Evolutionary conservation across 2,113 vertebrate genomes (phyloP), one percentile per base, ranked within the genome.

Genomic region (Nymphicus hollandicus): DNA sequence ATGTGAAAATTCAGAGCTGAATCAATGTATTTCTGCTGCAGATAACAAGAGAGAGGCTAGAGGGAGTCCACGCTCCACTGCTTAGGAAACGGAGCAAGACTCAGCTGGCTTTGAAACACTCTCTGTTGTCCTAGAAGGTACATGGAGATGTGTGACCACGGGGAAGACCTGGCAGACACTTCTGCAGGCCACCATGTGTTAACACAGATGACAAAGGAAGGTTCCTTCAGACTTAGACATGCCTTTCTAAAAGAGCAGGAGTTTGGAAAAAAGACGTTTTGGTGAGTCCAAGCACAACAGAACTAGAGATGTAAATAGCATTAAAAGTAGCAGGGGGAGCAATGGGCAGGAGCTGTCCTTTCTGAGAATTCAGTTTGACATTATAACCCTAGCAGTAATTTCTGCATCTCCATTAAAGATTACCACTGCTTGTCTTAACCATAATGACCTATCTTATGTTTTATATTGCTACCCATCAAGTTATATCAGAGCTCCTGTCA

Each of bases 61-160:
- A 94, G 92, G 95, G 95, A 97, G 96, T 97, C 91, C 95, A 89
- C 0, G 86, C 96, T 96, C 92, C 91, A 94, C 83, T 85, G 81
- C 91, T 96, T 87, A 76, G 77, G 73, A 96, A 94, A 91, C 66
- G 61, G 69, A 94, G 61, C 11, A 3, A n/a, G 35, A 17, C 56
- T 89, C 24, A 0, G 19, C 28, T 68, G 76, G 64, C 69, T 88
- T 78, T 83, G 72, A 89, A 95, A 77, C 56, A 19, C 23, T 61
- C 41, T 90, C 50, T 56, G 17, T 68, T 80, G 47, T 77, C 83
- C 77, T 94, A 37, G 56, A 91, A 92, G 8, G 43, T 41, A 64
- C 37, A 24, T 22, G 79, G 50, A 83, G 41, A 91, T 71, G 37
- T 29, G n/a, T 84, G 65, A 81, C 41, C 44, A 33, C 2, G 20